A percentile compares a stretch with the other conserved stretches of the same genome.
Conservation (phyloP, 2,888 invertebrate genomes). For the Dryomyza anilis region DNA sequence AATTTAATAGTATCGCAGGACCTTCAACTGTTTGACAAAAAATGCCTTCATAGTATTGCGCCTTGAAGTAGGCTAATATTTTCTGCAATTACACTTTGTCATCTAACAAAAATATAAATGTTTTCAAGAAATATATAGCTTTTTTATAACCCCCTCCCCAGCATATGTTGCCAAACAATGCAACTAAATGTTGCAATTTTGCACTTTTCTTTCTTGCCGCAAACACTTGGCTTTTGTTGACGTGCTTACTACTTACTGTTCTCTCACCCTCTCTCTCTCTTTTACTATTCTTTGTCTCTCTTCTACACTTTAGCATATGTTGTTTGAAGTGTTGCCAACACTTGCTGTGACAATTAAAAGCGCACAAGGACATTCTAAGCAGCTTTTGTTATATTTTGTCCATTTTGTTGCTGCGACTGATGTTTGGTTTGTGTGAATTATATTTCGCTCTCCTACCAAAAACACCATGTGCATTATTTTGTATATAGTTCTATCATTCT, state of each 20-base stretch:
- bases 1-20: no score
- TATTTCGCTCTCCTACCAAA: no score
- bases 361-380: conserved; percentile 8
- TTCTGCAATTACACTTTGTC: neutral
- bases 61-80: conserved; percentile 3
- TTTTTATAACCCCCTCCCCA: neutral
- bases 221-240: no score
- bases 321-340: neutral
- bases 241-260: no score
- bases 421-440: no score
- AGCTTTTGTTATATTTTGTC: conserved; percentile 17
- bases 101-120: neutral
- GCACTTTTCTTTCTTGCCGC: neutral
- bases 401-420: conserved; percentile 8
- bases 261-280: neutral
- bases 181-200: neutral
- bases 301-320: no score
- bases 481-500: no score
- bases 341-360: conserved; percentile 15
- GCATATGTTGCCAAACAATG: neutral
- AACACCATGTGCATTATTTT: no score
- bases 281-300: no score
- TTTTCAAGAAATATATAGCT: neutral
- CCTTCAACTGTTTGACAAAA: neutral
- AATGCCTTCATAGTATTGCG: neutral